Evolutionary conservation across 1,140 invertebrate species (phyloP).

Genomic region (Formica selysi): DNA sequence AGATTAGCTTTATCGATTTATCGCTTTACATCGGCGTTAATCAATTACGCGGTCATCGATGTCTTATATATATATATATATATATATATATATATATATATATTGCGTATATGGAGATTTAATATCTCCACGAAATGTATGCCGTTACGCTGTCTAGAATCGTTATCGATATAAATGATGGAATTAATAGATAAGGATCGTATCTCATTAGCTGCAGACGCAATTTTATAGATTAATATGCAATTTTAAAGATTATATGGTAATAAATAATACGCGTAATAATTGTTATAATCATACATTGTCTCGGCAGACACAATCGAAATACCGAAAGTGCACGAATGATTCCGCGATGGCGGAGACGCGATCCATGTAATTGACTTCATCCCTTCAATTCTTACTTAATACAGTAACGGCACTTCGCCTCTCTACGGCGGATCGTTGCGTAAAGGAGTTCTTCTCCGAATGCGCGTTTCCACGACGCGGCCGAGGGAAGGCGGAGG

Average conservation of each 20-base stretch:
- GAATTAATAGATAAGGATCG: slow-evolving; percentile 3
- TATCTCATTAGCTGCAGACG: neutral
- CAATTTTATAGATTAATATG: no score
- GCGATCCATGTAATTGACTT: slow-evolving; percentile 58
- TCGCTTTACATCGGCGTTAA: slow-evolving; percentile 7
- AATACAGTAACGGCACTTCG: slow-evolving; percentile 60
- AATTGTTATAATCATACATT: neutral
- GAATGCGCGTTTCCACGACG: slow-evolving; percentile 61
- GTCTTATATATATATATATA: slow-evolving; percentile 27
- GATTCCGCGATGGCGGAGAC: slow-evolving; percentile 33
- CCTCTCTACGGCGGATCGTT: slow-evolving; percentile 51
- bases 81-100: neutral
- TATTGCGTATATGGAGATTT: slow-evolving; percentile 20
- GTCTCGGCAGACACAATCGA: neutral
- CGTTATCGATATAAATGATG: neutral
- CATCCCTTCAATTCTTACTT: slow-evolving; percentile 64
- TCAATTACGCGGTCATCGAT: slow-evolving; percentile 39
- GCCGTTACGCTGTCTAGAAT: neutral
- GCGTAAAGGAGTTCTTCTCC: slow-evolving; percentile 64
- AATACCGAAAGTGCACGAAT: neutral
- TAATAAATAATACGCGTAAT: neutral
- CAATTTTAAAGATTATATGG: no score
- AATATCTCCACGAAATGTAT: neutral
- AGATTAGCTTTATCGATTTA: slow-evolving; percentile 59
- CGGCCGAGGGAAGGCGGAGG: slow-evolving; percentile 1